Base-by-base conservation (phyloP, 2,888 invertebrate genomes). In the Heliconius aoede region DNA sequence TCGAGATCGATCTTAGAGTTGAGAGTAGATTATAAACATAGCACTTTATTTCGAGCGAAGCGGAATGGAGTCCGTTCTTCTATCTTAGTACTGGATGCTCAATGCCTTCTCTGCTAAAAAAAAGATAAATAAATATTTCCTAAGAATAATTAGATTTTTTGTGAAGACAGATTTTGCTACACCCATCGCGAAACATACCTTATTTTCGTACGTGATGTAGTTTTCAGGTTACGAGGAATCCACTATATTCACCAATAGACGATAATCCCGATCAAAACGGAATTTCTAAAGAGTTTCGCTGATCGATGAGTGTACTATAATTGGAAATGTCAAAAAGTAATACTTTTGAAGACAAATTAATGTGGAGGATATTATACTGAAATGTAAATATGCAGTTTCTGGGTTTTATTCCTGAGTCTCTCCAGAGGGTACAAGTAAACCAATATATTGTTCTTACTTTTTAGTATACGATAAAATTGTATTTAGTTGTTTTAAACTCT, bases 241-340 rank as follows among this genome's bases (percentile, higher is more conserved):
- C 18, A 51, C 26, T n/a, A n/a, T n/a, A n/a, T n/a, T n/a, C n/a
- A n/a, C n/a, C n/a, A 28, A 68, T 51, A 68, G 15, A 40, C 21
- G 68, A 51, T 68, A 68, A 68, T 68, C 26, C 21, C 11, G 21
- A 68, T 26, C 28, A 46, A 40, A 71, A 32, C 15, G 46, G 21
- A 18, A 46, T 21, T 68, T 11, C 40, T 68, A 32, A 32, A 30
- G 51, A 71, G 55, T 24, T 60, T 58, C 32, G 24, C 13, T 71
- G 55, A 71, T 71, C 51, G 55, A 58, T 55, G 51, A 71, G 69
- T 30, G n/a, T 55, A 4, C 3, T 15, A 30, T n/a, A 24, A 9
- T 1, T 7, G 24, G 15, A 30, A 30, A 32, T 32, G 30, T 32
- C 51, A 32, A 46, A 46, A 46, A 36, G 36, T 65, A 13, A n/a